phyloP scores from a whole-genome alignment of 2,888 invertebrate species.

The Xiphydria camelus region DNA sequence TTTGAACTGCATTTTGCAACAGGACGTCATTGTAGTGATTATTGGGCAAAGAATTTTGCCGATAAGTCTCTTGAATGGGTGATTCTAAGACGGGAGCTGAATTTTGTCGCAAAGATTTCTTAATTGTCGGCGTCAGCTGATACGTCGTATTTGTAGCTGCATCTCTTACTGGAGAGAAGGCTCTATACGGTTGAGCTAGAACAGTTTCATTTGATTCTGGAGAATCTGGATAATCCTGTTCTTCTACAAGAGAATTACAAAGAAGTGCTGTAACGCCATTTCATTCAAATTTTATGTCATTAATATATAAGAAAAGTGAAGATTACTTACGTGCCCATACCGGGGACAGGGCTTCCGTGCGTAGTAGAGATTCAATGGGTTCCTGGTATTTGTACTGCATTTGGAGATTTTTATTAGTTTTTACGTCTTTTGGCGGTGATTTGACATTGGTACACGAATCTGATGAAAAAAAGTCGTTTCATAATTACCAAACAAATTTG shows the following conservation, averaged over 20 bases:
- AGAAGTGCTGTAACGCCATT: not conserved
- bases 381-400: conserved; percentile 48
- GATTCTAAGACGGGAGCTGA: conserved; percentile 34
- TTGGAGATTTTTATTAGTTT: conserved; percentile 52
- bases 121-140: conserved; percentile 25
- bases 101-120: conserved; percentile 36
- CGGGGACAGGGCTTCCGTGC: conserved; percentile 50
- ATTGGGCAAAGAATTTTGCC: conserved; percentile 31
- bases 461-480: conserved; percentile 17
- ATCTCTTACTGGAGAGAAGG: conserved; percentile 52
- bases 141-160: conserved; percentile 50
- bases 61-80: conserved; percentile 35
- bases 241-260: conserved; percentile 33
- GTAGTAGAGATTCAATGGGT: conserved; percentile 42
- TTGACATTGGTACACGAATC: conserved; percentile 42
- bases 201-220: conserved; percentile 55
- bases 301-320: conserved; percentile 12
- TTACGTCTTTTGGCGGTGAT: conserved; percentile 52
- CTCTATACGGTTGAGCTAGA: conserved; percentile 45
- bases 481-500: too few species aligned
- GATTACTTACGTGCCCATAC: conserved; percentile 46
- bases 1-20: conserved; percentile 52
- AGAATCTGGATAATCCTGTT: conserved; percentile 51
- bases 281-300: not conserved
- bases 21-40: conserved; percentile 49